These are phyloP conservation scores for Peromyscus aztecus DNA, from an alignment of 2,797 vertebrate genomes.

Conservation along the genomic window DNA sequence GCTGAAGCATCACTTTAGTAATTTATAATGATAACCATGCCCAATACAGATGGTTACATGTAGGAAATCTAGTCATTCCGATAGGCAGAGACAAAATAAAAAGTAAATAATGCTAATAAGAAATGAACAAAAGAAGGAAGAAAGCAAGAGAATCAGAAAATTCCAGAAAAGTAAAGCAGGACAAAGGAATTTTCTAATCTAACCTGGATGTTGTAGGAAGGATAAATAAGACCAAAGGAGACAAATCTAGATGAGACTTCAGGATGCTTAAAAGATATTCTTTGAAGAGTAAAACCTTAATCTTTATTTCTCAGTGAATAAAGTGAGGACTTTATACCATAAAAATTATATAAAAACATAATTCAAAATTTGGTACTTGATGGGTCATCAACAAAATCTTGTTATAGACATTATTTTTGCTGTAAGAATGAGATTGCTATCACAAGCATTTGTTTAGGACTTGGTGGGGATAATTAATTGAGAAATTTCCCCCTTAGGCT, in stretches of 20 bases:
- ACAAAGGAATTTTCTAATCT: not conserved
- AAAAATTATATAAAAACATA: not conserved
- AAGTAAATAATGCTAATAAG: not conserved
- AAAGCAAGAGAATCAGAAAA: not conserved
- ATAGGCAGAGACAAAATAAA: not conserved
- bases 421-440: not conserved
- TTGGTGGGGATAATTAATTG: not conserved
- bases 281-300: not conserved
- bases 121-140: not conserved
- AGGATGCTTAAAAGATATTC: not conserved
- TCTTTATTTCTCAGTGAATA: not conserved
- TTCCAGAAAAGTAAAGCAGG: not conserved
- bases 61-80: not conserved
- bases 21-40: not conserved
- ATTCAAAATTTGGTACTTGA: not conserved
- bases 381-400: not conserved
- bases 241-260: not conserved
- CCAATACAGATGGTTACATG: not conserved
- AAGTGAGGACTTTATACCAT: not conserved
- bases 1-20: not conserved
- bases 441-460: not conserved
- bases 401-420: not conserved
- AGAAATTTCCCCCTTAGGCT: not conserved
- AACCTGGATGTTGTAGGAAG: not conserved
- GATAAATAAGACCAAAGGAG: not conserved